Base-by-base conservation (phyloP, 2,888 invertebrate genomes). In the Onthophagus sagittarius region DNA sequence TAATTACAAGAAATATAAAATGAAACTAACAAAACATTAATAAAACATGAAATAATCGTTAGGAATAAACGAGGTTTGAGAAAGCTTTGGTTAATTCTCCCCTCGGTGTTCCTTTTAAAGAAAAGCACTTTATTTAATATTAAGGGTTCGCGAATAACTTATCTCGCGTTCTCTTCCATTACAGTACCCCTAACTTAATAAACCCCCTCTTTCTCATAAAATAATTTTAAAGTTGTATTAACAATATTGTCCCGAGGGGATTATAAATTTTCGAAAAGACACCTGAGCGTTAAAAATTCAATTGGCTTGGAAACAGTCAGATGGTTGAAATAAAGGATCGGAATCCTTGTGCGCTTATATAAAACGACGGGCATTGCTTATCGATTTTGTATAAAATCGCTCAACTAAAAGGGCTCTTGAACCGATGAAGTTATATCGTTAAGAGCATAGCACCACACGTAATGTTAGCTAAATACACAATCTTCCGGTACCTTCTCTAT, bases 341-440 rank as follows among this genome's bases (percentile, higher is more conserved):
- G 39, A 53, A 53, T 53, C 39, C 39, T 53, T 53, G 39, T 11
- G 67, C 11, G 67, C 67, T 67, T 67, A 67, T 67, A 67, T 67
- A 67, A 67, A 67, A 15, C 31, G 31, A 31, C 15, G 67, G 67
- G 23, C 67, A 67, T 67, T 67, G n/a, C 67, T 31, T 67, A 67
- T 67, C 31, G 67, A 67, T 67, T 67, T 67, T 67, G 31, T 31
- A 67, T 67, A 67, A 67, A 67, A 67, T 67, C 67, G 67, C 23
- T 15, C 23, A 67, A 67, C 67, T 67, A 67, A 67, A 67, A 67
- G 67, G 5, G 67, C 67, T 15, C 67, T 67, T 67, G 67, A 67
- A 67, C 67, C 31, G 67, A 67, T 67, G 31, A 31, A 67, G 67
- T 67, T 67, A 31, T 31, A 67, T 15, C 67, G 15, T 67, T 15